Base-by-base conservation (phyloP, 2,797 vertebrate genomes). In the Diceros bicornis region DNA sequence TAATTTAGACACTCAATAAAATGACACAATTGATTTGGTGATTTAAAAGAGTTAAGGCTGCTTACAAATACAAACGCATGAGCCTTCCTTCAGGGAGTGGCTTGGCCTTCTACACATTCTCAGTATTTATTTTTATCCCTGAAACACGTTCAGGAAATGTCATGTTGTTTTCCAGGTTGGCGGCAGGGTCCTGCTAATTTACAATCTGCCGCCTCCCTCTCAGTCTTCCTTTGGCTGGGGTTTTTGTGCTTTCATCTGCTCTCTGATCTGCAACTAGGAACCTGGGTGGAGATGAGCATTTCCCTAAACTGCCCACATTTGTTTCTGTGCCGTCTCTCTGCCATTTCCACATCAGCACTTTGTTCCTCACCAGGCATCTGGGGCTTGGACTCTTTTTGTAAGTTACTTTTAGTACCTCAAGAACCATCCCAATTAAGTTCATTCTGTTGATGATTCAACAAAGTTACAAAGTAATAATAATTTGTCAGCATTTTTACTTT, bases 181-280 rank as follows among this genome's bases (percentile, higher is more conserved):
- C 21, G 37, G 23, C 71, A 72, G 95, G 87, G 85, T 75, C 82
- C 68, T 97, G 79, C 88, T 98, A 97, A 95, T 95, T 96, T 66
- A 93, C 27, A 95, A 93, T 97, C 97, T 98, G 78, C 44, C 41
- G 29, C 69, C 94, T 32, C 44, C 93, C 4, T 44, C 64, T 79
- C 34, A 94, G 82, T 13, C 0, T 77, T 97, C 62, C 77, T 59
- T 34, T 62, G 89, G 69, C 64, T 84, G 14, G 59, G 52, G 82
- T 25, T 62, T 74, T 14, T 71, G 64, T 61, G 90, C 69, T 92
- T 62, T 52, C 50, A 50, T 61, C 50, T 0, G 1, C 75, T 62
- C 78, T 85, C 83, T 94, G 94, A 77, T 52, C 52, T 37, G 94
- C 84, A 95, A 81, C 64, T 47, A 83, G 87, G 57, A 95, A 47